Evolutionary conservation across 2,113 vertebrate genomes (phyloP), one percentile per base, ranked within the genome.

Genomic region (Myiozetetes cayanensis): DNA sequence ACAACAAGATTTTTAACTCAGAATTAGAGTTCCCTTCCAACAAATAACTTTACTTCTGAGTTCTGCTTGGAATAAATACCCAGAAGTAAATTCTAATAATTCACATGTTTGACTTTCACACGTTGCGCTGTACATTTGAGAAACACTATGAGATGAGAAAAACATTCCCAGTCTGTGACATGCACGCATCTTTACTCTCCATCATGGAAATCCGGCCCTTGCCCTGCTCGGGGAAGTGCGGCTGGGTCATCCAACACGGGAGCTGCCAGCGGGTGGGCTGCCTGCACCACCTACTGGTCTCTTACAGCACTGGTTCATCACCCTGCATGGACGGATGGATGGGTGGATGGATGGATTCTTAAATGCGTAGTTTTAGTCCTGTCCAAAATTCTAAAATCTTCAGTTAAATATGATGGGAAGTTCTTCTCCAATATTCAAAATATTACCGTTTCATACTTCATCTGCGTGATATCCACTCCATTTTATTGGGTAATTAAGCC

Each of bases 201-300:
- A 9, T 11, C 58, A 12, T 3, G 9, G 10, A 14, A 31, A 2
- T 3, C 12, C 1, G 2, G 17, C 28, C 7, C 28, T 6, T 3
- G 1, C 41, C 8, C 8, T 9, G 27, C 46, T 25, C 12, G 3
- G 44, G 39, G 41, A 10, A 7, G 44, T 9, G 16, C 2, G 6
- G 59, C 37, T 22, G 52, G 8, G 35, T 53, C 39, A 1, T 2
- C 5, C 14, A 8, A 18, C 23, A 5, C 3, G 0, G n/a, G 10
- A 33, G 49, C 9, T 1, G 13, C 23, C 27, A 22, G 53, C 2
- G n/a, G 35, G 20, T 21, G 8, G 25, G 47, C 88, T 49, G 67
- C 87, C 83, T 24, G 53, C 96, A 47, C 96, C 96, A 89, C 50
- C 94, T 93, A 4, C 93, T 52, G 96, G 84, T 68, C 55, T 25